phyloP scores from a whole-genome alignment of 2,113 vertebrate genomes.

The Equus przewalskii region DNA sequence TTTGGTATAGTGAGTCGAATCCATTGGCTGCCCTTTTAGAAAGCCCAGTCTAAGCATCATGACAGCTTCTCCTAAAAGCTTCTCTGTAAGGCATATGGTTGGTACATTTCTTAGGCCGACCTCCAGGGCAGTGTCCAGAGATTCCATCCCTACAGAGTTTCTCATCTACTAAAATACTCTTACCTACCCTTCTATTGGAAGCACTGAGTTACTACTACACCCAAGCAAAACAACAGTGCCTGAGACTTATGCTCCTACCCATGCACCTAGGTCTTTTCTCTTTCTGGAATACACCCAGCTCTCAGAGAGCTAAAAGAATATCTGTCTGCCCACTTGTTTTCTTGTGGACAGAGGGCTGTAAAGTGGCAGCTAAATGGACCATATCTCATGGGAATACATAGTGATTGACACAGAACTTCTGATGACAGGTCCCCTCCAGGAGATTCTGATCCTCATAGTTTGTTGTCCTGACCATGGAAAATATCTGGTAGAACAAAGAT shows the following conservation, averaged over 20 bases:
- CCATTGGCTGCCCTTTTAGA: neutral
- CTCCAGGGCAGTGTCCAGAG: neutral
- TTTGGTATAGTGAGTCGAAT: neutral
- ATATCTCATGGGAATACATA: no score
- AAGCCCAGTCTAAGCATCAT: neutral
- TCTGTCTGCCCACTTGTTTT: no score
- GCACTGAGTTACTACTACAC: neutral
- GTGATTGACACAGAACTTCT: no score
- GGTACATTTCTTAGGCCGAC: neutral
- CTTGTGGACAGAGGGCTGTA: no score
- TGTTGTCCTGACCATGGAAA: no score
- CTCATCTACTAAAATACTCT: neutral
- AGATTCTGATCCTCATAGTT: no score
- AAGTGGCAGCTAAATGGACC: no score
- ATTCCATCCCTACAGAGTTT: neutral
- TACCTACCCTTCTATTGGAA: neutral
- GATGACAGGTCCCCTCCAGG: no score
- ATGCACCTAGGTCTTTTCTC: neutral
- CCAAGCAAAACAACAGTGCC: neutral
- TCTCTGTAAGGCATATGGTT: neutral
- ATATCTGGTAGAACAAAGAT: no score
- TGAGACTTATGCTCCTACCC: neutral
- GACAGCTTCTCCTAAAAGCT: neutral
- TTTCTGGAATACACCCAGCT: no score
- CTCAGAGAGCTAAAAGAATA: no score